These are phyloP conservation scores for Oceanodroma leucorhoa DNA, from an alignment of 2,797 vertebrate genomes.

Conservation along the genomic window DNA sequence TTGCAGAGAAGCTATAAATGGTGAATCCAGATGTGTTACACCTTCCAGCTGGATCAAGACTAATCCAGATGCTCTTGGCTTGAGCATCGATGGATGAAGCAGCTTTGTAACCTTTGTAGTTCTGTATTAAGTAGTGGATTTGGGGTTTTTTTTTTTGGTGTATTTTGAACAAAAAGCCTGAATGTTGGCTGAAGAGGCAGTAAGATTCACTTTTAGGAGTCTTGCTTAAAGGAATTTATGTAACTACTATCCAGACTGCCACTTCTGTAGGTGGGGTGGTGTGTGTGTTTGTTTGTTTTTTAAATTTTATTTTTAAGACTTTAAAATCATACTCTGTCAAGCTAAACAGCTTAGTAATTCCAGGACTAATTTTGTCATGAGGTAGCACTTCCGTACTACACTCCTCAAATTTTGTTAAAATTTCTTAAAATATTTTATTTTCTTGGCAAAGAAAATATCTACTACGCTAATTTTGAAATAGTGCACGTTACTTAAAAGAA, in stretches of 20 bases:
- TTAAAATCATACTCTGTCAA: not conserved
- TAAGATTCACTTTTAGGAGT: not conserved
- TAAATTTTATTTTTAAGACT: not conserved
- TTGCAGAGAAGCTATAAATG: not conserved
- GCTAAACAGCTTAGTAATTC: not conserved
- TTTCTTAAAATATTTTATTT: not conserved
- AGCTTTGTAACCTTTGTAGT: not conserved
- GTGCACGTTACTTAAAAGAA: not conserved
- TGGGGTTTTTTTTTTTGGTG: rapidly evolving
- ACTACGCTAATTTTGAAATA: not conserved
- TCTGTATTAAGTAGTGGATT: not conserved
- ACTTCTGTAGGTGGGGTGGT: not conserved
- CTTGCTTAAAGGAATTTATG: not conserved
- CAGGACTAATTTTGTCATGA: not conserved
- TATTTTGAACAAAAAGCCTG: not conserved
- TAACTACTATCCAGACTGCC: not conserved
- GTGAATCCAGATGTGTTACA: not conserved
- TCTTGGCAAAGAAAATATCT: not conserved
- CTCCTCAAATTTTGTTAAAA: not conserved
- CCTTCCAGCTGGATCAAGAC: not conserved
- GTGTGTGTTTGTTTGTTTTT: no score
- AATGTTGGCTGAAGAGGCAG: not conserved
- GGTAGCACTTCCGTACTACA: not conserved
- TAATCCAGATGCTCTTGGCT: not conserved
- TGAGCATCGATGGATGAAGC: not conserved